A percentile compares a stretch with the other conserved stretches of the same genome.
Evolutionary conservation across 2,113 vertebrate species (phyloP).

Genomic region (Poeciliopsis turrubarensis): DNA sequence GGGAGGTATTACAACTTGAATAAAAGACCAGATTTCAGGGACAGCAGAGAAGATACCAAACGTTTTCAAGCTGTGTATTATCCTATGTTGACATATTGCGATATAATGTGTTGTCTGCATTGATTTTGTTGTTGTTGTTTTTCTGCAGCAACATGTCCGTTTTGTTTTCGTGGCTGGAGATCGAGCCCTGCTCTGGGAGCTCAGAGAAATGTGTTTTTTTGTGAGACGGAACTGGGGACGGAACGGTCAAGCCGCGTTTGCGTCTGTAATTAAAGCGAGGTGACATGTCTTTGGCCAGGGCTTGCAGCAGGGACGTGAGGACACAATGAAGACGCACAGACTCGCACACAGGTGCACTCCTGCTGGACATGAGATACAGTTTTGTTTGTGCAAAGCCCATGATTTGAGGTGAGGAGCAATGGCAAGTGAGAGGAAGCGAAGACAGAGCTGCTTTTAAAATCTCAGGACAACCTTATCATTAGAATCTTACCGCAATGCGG

Average conservation of each 20-base stretch:
- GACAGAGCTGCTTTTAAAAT: slow-evolving; percentile 40
- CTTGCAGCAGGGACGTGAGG: slow-evolving; percentile 38
- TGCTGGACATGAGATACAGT: slow-evolving; percentile 36
- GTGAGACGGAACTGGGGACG: not conserved
- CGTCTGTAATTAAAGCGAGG: slow-evolving; percentile 54
- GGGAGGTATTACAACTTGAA: too few relatives aligned
- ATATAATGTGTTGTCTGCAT: too few relatives aligned
- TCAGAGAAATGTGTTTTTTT: too few relatives aligned
- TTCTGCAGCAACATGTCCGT: too few relatives aligned
- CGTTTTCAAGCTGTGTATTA: too few relatives aligned
- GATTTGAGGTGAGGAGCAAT: slow-evolving; percentile 52
- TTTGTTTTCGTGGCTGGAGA: too few relatives aligned
- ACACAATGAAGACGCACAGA: slow-evolving; percentile 48
- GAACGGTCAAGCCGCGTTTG: slow-evolving; percentile 3
- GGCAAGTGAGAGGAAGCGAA: slow-evolving; percentile 50
- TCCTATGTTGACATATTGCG: too few relatives aligned
- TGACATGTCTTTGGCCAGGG: slow-evolving; percentile 39
- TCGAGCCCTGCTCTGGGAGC: too few relatives aligned
- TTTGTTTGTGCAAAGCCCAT: slow-evolving; percentile 45
- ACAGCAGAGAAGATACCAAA: too few relatives aligned
- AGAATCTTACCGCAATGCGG: slow-evolving; percentile 28
- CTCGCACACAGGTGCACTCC: slow-evolving; percentile 27
- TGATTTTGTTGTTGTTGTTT: too few relatives aligned
- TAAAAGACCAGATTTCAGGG: too few relatives aligned
- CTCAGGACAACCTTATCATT: slow-evolving; percentile 35